Evolutionary conservation across 2,888 invertebrate species (phyloP).

Genomic region (Papilio demoleus): DNA sequence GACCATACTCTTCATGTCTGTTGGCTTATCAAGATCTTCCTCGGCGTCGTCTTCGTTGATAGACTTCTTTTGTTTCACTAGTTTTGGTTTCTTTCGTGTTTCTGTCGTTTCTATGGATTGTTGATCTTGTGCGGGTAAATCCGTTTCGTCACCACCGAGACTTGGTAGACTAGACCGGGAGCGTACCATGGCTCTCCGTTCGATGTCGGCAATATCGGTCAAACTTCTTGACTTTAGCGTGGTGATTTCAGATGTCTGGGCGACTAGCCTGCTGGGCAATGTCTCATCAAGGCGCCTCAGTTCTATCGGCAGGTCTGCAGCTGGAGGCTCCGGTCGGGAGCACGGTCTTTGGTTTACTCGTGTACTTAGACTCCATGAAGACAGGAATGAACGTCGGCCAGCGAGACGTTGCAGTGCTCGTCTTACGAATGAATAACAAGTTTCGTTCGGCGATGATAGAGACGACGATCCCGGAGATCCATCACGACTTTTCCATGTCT

Average conservation of each 20-base stretch:
- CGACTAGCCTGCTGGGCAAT: conserved; percentile 74
- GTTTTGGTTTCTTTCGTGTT: conserved; percentile 87
- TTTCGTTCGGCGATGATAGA: conserved; percentile 95
- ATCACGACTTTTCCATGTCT: conserved; percentile 79
- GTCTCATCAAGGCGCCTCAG: conserved; percentile 88
- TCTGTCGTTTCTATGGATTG: conserved; percentile 64
- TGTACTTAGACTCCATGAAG: conserved; percentile 86
- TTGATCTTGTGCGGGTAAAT: conserved; percentile 58
- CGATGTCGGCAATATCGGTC: conserved; percentile 91
- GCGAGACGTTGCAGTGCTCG: conserved; percentile 94
- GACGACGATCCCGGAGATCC: conserved; percentile 92
- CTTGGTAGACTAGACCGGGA: conserved; percentile 91
- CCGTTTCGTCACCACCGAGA: conserved; percentile 76
- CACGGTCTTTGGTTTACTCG: conserved; percentile 72
- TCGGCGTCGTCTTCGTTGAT: conserved; percentile 89
- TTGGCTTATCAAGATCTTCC: conserved; percentile 85
- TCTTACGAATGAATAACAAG: conserved; percentile 96
- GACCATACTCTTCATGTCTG: conserved; percentile 87
- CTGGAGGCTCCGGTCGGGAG: conserved; percentile 89
- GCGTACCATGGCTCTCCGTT: conserved; percentile 87
- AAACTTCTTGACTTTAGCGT: conserved; percentile 92
- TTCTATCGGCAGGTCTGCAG: conserved; percentile 94
- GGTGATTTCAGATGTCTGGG: conserved; percentile 82
- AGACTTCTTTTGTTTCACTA: conserved; percentile 94
- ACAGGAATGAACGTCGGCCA: conserved; percentile 89